Base-by-base conservation (phyloP, 2,888 invertebrate genomes). In the Lepidocyrtinus sp. region DNA sequence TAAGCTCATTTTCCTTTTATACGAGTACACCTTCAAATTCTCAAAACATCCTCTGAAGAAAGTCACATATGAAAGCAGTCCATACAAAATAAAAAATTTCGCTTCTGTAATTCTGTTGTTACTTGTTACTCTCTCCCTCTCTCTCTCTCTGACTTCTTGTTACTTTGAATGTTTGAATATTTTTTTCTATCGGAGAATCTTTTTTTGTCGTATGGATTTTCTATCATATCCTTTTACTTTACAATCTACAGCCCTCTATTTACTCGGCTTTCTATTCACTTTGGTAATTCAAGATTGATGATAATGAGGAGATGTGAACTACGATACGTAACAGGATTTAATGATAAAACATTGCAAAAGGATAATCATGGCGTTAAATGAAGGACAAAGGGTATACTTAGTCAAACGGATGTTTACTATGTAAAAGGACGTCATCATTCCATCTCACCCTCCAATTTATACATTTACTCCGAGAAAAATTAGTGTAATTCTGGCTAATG, bases 1-100 rank as follows among this genome's bases (percentile, higher is more conserved):
- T 72, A 77, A 77, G 77, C 77, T 77, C 77, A 77, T 76, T 76
- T 76, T 70, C 71, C 36, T 12, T 12, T 36, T 12, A 36, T 36
- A 36, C 36, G 12, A n/a, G n/a, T 12, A 36, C 70, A 74, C 63
- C 64, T 15, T 3, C n/a, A 2, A 24, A 24, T 22, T 22, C 24
- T 65, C n/a, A 62, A 59, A 67, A 67, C 36, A 55, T 65, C n/a
- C 67, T 36, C 36, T 36, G 36, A 36, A 36, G 36, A 36, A 36
- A 36, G 36, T 36, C 36, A 36, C 36, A 36, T 36, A 36, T 36
- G 36, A 9, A 69, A 24, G n/a, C 45, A 61, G 45, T 1, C 25
- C 27, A 27, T 17, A 69, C 26, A 7, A 59, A 70, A n/a, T 19
- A n/a, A 69, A 70, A 36, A 36, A 12, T 36, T 36, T 36, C 5